Evolutionary conservation across 2,113 vertebrate genomes (phyloP).

Genomic region (Lampris megalopsis): DNA sequence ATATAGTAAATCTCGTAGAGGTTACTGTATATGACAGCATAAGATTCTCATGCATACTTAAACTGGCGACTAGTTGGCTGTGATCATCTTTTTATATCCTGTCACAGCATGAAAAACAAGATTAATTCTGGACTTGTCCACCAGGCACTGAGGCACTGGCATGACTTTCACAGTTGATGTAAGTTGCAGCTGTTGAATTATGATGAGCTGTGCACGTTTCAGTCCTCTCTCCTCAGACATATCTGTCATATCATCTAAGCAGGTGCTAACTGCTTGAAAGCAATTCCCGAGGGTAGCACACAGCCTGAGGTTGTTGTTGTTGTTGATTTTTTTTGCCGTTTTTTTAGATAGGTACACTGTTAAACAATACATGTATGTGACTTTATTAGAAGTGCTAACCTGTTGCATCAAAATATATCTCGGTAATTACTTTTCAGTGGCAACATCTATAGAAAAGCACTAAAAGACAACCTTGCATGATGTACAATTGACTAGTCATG

Average conservation of each 20-base stretch:
- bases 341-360: too few species aligned
- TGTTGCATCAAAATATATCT: neutral
- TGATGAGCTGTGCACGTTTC: conserved; percentile 27
- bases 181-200: conserved; percentile 52
- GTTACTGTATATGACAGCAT: neutral
- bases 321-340: too few species aligned
- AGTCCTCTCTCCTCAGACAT: conserved; percentile 28
- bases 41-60: neutral
- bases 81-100: conserved; percentile 45
- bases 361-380: neutral
- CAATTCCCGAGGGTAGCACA: too few species aligned
- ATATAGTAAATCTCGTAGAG: neutral
- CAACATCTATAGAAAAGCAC: neutral
- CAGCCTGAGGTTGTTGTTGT: too few species aligned
- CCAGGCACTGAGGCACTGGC: conserved; percentile 15
- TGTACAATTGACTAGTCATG: neutral
- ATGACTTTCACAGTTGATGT: conserved; percentile 50
- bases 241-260: conserved; percentile 48
- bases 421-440: neutral
- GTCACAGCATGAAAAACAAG: neutral
- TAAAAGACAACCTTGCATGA: neutral
- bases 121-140: conserved; percentile 4
- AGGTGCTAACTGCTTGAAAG: conserved; percentile 47
- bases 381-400: conserved; percentile 4
- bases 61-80: conserved; percentile 18